phyloP scores from a whole-genome alignment of 2,113 vertebrate species.

The Strigops habroptila region DNA sequence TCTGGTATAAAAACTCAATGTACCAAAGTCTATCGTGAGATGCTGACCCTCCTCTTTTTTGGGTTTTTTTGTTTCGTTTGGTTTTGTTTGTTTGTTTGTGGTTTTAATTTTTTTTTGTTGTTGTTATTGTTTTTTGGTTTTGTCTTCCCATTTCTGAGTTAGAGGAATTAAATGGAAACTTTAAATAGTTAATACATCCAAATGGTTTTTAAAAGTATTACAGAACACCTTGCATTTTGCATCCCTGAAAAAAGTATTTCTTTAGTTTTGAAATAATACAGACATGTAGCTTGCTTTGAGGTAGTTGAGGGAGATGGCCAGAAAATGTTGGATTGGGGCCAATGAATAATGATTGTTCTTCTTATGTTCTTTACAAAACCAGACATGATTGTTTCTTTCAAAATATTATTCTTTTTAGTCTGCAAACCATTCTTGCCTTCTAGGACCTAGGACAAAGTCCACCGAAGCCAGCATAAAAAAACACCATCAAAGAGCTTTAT shows the following conservation, averaged over 20 bases:
- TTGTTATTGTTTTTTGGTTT: not conserved
- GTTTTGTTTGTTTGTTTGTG: not conserved
- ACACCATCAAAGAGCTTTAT: not conserved
- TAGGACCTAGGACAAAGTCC: not conserved
- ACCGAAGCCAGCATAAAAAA: not conserved
- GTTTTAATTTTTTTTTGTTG: not conserved
- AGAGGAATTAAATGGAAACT: not conserved
- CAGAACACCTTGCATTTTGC: not conserved
- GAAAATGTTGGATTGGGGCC: not conserved
- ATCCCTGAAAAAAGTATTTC: not conserved
- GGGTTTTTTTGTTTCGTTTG: not conserved
- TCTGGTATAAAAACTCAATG: not conserved
- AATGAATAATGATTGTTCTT: not conserved
- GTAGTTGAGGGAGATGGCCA: not conserved
- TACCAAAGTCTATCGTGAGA: not conserved
- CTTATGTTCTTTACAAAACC: not conserved
- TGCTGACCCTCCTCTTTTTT: not conserved
- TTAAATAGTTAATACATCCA: not conserved
- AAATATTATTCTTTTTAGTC: not conserved
- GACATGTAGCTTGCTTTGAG: not conserved
- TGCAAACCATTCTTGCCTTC: slow-evolving; percentile 30
- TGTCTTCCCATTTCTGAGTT: not conserved
- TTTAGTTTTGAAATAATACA: not conserved
- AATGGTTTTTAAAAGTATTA: not conserved
- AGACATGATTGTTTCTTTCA: not conserved